Conservation (phyloP, 2,888 invertebrate species). For the Sipha maydis region DNA sequence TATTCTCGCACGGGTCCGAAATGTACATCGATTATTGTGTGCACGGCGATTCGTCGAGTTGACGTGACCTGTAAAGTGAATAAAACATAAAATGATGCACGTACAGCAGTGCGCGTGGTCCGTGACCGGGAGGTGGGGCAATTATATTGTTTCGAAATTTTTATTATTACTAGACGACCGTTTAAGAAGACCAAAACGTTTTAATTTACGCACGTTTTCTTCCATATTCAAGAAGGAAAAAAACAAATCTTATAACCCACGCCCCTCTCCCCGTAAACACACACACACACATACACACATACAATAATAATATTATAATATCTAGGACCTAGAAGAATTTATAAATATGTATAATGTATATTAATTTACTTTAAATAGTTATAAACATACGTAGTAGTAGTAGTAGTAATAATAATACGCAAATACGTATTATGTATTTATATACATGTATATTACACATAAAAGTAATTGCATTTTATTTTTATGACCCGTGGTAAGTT, state of each 20-base stretch:
- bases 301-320: too few relatives aligned
- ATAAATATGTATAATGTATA: background rate
- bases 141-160: background rate
- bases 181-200: background rate
- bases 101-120: background rate
- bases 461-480: background rate
- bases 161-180: background rate
- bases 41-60: background rate
- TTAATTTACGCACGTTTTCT: background rate
- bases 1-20: background rate
- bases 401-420: too few relatives aligned
- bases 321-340: background rate
- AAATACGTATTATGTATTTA: too few relatives aligned
- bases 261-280: background rate
- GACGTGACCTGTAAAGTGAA: background rate
- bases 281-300: too few relatives aligned
- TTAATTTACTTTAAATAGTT: background rate
- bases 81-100: background rate
- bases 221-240: background rate
- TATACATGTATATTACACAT: background rate
- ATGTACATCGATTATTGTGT: background rate
- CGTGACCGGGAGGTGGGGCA: background rate
- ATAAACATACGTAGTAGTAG: background rate
- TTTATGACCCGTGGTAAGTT: background rate
- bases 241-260: background rate